Base-by-base conservation (phyloP, 2,113 vertebrate species). In the Neogobius melanostomus region DNA sequence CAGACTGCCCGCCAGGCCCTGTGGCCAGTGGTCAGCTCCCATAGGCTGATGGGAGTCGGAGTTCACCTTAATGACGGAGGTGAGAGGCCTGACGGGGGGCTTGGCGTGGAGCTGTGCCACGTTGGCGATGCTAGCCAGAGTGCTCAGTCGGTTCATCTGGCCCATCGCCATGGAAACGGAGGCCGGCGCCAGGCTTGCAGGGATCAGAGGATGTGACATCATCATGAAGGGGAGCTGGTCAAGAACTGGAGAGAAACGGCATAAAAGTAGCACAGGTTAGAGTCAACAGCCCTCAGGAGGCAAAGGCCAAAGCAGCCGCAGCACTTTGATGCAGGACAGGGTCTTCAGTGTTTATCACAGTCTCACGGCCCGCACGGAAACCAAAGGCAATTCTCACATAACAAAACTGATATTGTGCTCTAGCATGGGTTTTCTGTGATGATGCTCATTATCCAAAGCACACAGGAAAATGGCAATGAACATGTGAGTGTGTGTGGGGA, bases 121-220 rank as follows among this genome's bases (percentile, higher is more conserved):
- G 2, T 96, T 97, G 0, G 97, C 97, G 95, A 98, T 97, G 78
- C 93, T 98, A 76, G 97, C 96, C 57, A 98, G 95, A 66, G 96
- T 98, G 85, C 92, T 98, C 83, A 99, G 94, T 88, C 98, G 97
- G 89, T 97, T 99, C 97, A 99, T 99, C 91, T 99, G 98, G 92
- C 95, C 97, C 96, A 99, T 99, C 0, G 98, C 97, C 98, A 99
- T 99, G 7, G 98, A 97, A 90, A 99, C 96, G 64, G 98, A 99
- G 45, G 97, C 97, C 80, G 96, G 96, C 87, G 97, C 97, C 95
- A 99, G 94, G 91, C 95, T 97, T 89, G 97, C 98, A 7, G 98
- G 98, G 84, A 99, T 98, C 85, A 99, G 93, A 0, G 97, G 98
- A 86, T 99, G 98, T 83, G 98, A 96, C 97, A 99, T 99, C 98